Conservation (phyloP, 2,797 vertebrate species). For the Hippopotamyrus pictus region DNA sequence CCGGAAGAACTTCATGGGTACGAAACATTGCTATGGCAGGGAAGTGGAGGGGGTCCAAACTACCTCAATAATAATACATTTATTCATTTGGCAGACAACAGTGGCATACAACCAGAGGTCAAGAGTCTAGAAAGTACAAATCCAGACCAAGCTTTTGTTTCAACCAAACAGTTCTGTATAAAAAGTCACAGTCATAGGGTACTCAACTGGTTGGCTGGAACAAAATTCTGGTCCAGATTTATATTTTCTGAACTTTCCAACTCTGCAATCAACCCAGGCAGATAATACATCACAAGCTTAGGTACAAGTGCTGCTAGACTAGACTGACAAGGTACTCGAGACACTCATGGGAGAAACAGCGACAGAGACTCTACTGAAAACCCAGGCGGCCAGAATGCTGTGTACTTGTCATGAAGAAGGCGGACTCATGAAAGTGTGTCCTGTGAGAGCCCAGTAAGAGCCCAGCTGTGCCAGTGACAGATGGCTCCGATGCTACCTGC, state of each 20-base stretch:
- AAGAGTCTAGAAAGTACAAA: neutral
- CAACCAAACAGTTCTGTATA: neutral
- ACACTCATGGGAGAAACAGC: neutral
- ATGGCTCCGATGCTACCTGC: conserved; percentile 69
- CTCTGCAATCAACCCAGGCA: neutral
- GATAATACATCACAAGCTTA: neutral
- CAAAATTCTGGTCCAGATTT: neutral
- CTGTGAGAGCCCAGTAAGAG: neutral
- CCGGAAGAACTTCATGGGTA: neutral
- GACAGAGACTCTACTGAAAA: neutral
- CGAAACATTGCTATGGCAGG: neutral
- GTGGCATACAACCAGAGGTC: neutral
- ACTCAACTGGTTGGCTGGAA: neutral
- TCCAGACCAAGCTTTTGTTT: neutral
- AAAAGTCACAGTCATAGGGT: neutral
- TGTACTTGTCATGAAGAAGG: neutral
- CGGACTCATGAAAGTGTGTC: neutral
- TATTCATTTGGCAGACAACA: neutral
- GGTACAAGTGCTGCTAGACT: neutral
- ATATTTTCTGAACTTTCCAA: neutral
- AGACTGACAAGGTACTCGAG: neutral
- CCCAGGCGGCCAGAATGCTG: neutral
- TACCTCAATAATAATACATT: neutral
- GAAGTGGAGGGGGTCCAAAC: neutral
- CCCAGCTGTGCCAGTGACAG: neutral